Percentiles rank a stretch among this genome's conserved stretches.
These are phyloP conservation scores for Ceratosolen solmsi DNA, from an alignment of 1,140 invertebrate genomes.

Conservation along the genomic window DNA sequence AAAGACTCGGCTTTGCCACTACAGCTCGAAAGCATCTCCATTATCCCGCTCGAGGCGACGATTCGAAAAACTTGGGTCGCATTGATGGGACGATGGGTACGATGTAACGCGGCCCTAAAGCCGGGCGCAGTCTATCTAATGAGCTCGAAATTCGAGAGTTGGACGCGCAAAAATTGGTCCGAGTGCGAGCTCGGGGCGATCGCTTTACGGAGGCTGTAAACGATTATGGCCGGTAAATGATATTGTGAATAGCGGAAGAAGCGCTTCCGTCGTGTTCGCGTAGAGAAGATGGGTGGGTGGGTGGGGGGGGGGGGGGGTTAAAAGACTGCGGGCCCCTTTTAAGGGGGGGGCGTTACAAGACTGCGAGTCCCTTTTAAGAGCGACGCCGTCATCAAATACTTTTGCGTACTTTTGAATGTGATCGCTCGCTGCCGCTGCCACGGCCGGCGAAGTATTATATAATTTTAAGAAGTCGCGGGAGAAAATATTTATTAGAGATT, in stretches of 20 bases:
- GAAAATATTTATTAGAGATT: background rate
- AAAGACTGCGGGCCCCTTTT: background rate
- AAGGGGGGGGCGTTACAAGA: background rate
- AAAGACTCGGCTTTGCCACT: slow-evolving; percentile 20
- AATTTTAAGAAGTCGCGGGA: background rate
- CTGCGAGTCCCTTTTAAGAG: background rate
- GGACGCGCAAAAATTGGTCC: slow-evolving; percentile 24
- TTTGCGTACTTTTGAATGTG: slow-evolving; percentile 13
- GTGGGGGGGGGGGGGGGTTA: background rate
- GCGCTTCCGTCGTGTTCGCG: background rate
- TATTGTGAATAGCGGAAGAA: background rate
- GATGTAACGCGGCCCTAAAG: slow-evolving; percentile 32
- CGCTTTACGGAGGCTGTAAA: slow-evolving; percentile 29
- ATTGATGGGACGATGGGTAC: slow-evolving; percentile 4
- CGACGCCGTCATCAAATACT: slow-evolving; percentile 14
- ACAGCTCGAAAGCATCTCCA: background rate
- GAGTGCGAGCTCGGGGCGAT: background rate
- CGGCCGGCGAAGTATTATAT: background rate
- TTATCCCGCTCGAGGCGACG: too few species aligned
- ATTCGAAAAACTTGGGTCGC: background rate
- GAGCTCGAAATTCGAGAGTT: background rate
- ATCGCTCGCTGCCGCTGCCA: too few species aligned
- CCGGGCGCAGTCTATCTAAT: slow-evolving; percentile 10
- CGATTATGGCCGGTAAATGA: background rate
- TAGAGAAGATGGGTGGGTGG: background rate